A percentile compares a stretch with the other conserved stretches of the same genome.
phyloP scores from a whole-genome alignment of 2,113 vertebrate genomes.

The Dolichotis patagonum region DNA sequence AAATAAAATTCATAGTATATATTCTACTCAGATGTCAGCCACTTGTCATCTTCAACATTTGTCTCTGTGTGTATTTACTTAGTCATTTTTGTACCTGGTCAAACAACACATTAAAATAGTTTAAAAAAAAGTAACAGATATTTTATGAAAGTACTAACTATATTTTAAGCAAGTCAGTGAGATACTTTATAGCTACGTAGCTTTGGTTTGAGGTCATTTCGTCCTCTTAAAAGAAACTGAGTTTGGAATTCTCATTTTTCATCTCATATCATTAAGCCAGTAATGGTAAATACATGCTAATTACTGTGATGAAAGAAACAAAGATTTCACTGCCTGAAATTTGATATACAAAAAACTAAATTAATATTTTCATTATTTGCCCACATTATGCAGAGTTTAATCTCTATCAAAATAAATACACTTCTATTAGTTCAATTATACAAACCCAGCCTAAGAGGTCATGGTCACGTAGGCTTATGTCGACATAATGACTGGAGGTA shows the following conservation, averaged over 20 bases:
- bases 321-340: conserved; percentile 43
- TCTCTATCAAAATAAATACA: background rate
- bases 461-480: background rate
- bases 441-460: background rate
- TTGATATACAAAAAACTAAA: background rate
- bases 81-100: background rate
- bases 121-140: background rate
- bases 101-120: conserved; percentile 28
- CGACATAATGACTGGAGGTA: background rate
- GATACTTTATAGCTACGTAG: background rate
- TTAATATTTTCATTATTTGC: conserved; percentile 8
- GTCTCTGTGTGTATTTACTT: background rate
- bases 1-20: background rate
- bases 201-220: conserved; percentile 38
- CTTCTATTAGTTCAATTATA: conserved; percentile 15
- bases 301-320: conserved; percentile 49
- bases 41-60: background rate
- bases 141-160: conserved; percentile 32
- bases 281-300: background rate
- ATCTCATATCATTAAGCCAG: conserved; percentile 23
- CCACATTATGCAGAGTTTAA: background rate
- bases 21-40: background rate
- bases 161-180: background rate
- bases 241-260: conserved; percentile 58
- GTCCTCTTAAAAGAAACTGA: conserved; percentile 38